Percentiles rank a stretch among this genome's conserved stretches.
Conservation (phyloP, 2,113 vertebrate genomes). For the Oncorhynchus mykiss region DNA sequence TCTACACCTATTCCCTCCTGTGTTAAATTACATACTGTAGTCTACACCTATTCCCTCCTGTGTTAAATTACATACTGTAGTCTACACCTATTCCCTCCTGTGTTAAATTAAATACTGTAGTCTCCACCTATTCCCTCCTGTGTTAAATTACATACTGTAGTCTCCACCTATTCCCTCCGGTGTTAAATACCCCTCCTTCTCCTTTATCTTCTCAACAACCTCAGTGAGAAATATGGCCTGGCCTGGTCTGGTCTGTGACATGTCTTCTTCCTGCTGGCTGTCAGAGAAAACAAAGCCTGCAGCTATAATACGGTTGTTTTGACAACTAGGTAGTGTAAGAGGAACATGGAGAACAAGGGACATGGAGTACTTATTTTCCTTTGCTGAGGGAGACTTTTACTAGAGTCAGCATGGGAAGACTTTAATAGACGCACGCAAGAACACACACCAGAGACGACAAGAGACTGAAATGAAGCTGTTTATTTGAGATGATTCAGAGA, state of each 20-base stretch:
- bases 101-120: neutral
- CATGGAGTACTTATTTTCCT: neutral
- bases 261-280: neutral
- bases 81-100: neutral
- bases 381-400: neutral
- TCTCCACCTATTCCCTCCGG: neutral
- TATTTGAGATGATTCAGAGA: slow-evolving; percentile 9
- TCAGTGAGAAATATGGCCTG: neutral
- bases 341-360: neutral
- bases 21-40: neutral
- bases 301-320: neutral
- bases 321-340: neutral
- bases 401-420: neutral
- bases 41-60: neutral
- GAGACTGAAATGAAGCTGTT: neutral
- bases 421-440: neutral
- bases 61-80: neutral
- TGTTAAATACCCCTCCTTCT: neutral
- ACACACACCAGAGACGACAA: neutral
- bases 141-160: neutral
- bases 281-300: neutral
- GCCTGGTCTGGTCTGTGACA: neutral
- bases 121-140: neutral
- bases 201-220: neutral
- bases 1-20: neutral